Evolutionary conservation across 2,888 invertebrate species (phyloP).

Genomic region (Clanis bilineata): DNA sequence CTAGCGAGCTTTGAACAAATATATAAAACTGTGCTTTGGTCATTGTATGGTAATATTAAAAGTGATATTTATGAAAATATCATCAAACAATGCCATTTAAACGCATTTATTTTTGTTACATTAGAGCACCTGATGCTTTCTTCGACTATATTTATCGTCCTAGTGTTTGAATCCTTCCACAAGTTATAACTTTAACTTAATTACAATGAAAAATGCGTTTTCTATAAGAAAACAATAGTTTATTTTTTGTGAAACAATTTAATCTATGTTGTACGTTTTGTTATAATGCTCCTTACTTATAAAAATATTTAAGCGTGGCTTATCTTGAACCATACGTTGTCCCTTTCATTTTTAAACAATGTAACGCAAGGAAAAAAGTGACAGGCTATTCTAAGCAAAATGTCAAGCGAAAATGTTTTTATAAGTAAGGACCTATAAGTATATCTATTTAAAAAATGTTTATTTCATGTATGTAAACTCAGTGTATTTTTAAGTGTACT

Average conservation of each 20-base stretch:
- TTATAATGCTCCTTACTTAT: no score
- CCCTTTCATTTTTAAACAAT: no score
- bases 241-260: background rate
- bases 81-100: background rate
- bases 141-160: background rate
- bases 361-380: no score
- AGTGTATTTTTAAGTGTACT: background rate
- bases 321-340: no score
- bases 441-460: background rate
- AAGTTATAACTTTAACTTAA: no score
- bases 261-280: background rate
- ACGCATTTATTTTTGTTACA: background rate
- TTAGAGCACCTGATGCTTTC: background rate
- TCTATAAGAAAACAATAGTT: background rate
- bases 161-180: slow-evolving; percentile 1
- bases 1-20: background rate
- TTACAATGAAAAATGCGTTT: background rate
- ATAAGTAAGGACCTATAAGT: no score
- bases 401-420: no score
- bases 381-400: no score
- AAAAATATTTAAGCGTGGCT: no score
- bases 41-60: background rate
- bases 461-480: background rate
- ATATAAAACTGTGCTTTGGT: background rate
- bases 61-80: background rate